Evolutionary conservation across 2,888 invertebrate species (phyloP).

Genomic region (Xiphydria camelus): DNA sequence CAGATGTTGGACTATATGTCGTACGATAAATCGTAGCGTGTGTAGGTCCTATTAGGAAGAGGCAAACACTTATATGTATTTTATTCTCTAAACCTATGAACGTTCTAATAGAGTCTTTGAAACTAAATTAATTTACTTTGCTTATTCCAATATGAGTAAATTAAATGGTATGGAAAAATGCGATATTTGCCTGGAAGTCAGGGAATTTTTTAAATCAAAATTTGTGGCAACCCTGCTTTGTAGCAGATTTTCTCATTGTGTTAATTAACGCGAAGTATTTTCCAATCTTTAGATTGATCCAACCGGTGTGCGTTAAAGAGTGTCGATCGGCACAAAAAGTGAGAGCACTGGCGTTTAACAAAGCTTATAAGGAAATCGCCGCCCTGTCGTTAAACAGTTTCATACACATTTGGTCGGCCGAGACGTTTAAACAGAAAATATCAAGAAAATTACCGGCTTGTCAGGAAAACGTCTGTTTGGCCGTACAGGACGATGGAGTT

Average conservation of each 20-base stretch:
- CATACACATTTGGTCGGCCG: slow-evolving; percentile 92
- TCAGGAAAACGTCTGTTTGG: slow-evolving; percentile 92
- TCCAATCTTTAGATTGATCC: slow-evolving; percentile 53
- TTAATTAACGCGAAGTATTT: background rate
- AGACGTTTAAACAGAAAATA: slow-evolving; percentile 84
- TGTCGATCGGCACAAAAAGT: slow-evolving; percentile 80
- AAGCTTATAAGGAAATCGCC: slow-evolving; percentile 83
- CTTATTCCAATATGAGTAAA: no score
- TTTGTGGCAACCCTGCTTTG: no score
- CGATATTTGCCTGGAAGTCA: background rate
- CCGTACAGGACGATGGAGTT: slow-evolving; percentile 81
- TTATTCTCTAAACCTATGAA: no score
- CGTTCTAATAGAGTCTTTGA: no score
- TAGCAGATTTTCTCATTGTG: background rate
- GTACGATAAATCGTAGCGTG: no score
- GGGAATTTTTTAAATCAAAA: no score
- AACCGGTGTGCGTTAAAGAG: slow-evolving; percentile 73
- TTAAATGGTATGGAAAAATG: no score
- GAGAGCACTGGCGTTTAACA: slow-evolving; percentile 86
- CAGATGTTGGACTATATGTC: no score
- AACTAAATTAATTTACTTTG: background rate
- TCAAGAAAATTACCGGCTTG: slow-evolving; percentile 85
- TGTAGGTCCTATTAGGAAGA: no score
- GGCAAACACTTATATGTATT: no score
- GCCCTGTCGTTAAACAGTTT: slow-evolving; percentile 91